Evolutionary conservation across 2,888 invertebrate genomes (phyloP).

Genomic region (Gortyna flavago): DNA sequence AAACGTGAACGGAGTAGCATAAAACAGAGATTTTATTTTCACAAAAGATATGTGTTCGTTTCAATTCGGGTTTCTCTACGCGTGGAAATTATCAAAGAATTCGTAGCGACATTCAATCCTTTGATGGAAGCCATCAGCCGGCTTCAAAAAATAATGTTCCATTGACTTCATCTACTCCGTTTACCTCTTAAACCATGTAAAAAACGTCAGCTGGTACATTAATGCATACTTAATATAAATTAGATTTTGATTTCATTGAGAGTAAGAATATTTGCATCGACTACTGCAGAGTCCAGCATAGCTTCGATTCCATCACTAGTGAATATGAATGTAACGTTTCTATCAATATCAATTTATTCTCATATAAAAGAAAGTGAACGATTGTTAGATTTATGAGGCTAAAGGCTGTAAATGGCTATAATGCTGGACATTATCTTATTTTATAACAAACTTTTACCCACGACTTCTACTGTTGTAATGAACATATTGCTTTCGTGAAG

Average conservation of each 20-base stretch:
- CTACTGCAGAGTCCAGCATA: background rate
- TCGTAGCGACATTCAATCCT: too few species aligned
- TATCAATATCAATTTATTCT: slow-evolving; percentile 42
- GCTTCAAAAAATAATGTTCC: background rate
- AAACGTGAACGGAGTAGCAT: background rate
- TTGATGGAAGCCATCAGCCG: too few species aligned
- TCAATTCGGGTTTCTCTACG: too few species aligned
- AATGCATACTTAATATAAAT: background rate
- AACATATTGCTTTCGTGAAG: slow-evolving; percentile 26
- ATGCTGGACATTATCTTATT: slow-evolving; percentile 43
- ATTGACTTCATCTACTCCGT: background rate
- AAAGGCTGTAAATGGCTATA: slow-evolving; percentile 29
- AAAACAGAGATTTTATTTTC: background rate
- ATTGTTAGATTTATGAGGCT: slow-evolving; percentile 57
- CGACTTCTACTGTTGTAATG: slow-evolving; percentile 29
- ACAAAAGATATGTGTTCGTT: too few species aligned
- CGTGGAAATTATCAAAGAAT: too few species aligned
- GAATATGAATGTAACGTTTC: slow-evolving; percentile 27
- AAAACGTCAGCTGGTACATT: background rate
- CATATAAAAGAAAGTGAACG: slow-evolving; percentile 56
- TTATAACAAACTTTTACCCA: slow-evolving; percentile 52
- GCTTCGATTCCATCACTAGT: slow-evolving; percentile 10
- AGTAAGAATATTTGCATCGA: background rate
- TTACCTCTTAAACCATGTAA: background rate
- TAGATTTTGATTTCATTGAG: background rate